A percentile compares a stretch with the other conserved stretches of the same genome.
Evolutionary conservation across 1,140 invertebrate genomes (phyloP).

Genomic region (Aphis gossypii): DNA sequence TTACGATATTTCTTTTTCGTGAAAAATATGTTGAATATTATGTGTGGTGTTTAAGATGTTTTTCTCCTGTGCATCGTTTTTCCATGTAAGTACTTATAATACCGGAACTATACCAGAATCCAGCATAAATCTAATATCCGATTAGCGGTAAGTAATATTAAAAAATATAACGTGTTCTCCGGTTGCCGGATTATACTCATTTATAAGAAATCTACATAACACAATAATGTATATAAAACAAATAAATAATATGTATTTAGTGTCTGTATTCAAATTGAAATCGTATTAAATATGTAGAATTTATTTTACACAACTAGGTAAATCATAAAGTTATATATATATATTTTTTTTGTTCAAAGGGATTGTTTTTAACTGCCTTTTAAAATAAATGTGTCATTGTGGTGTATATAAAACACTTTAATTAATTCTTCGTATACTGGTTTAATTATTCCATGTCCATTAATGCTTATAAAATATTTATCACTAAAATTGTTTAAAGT

Average conservation of each 20-base stretch:
- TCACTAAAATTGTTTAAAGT: neutral
- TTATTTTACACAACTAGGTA: neutral
- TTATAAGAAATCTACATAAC: neutral
- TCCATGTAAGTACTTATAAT: neutral
- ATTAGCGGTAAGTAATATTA: neutral
- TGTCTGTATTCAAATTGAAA: neutral
- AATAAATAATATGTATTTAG: neutral
- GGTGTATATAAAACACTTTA: neutral
- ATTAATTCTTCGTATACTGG: neutral
- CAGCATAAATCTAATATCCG: neutral
- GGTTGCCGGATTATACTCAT: neutral
- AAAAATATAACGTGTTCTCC: neutral
- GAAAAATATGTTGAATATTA: neutral
- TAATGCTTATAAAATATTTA: slow-evolving; percentile 11
- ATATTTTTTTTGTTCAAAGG: neutral
- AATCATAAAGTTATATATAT: neutral
- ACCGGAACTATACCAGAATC: neutral
- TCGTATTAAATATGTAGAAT: neutral
- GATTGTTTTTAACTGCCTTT: neutral
- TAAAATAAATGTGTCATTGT: neutral
- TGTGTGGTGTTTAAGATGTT: neutral
- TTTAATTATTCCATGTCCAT: neutral
- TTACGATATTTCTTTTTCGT: neutral
- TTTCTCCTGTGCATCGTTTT: neutral
- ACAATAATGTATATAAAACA: neutral